Evolutionary conservation across 2,888 invertebrate species (phyloP).

Genomic region (Watsonalla binaria): DNA sequence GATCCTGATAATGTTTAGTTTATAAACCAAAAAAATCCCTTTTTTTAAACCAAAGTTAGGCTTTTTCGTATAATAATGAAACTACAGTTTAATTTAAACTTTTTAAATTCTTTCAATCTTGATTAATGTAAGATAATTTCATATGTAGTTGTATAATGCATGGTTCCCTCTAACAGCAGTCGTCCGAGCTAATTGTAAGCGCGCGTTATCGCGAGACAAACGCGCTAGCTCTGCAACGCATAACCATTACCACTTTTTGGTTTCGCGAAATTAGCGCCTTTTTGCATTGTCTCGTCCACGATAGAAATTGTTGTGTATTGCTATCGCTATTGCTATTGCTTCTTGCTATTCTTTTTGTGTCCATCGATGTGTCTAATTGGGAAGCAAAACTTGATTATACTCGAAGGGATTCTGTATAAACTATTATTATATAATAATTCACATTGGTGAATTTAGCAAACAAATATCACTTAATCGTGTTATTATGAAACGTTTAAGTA

Average conservation of each 20-base stretch:
- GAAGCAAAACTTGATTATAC: not conserved
- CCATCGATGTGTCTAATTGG: conserved; percentile 10
- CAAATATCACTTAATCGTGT: too few relatives aligned
- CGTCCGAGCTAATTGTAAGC: conserved; percentile 73
- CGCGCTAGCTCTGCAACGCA: conserved; percentile 73
- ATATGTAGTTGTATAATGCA: not conserved
- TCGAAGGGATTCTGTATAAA: too few relatives aligned
- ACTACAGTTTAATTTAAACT: too few relatives aligned
- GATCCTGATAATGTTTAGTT: too few relatives aligned
- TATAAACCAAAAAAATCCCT: too few relatives aligned
- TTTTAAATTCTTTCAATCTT: too few relatives aligned
- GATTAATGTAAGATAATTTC: too few relatives aligned
- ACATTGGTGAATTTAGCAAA: too few relatives aligned
- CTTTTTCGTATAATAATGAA: too few relatives aligned
- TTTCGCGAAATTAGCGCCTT: conserved; percentile 76
- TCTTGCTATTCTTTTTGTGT: conserved; percentile 3
- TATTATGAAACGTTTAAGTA: too few relatives aligned
- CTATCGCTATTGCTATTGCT: conserved; percentile 29
- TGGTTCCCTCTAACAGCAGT: conserved; percentile 33
- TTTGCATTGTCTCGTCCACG: conserved; percentile 67
- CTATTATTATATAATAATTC: too few relatives aligned
- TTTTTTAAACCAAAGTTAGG: too few relatives aligned
- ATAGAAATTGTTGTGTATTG: conserved; percentile 45
- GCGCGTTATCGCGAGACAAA: conserved; percentile 78
- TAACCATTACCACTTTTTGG: conserved; percentile 78